Evolutionary conservation across 92 coral and sea anemone species (phyloP).

Genomic region (Porites cylindrica): DNA sequence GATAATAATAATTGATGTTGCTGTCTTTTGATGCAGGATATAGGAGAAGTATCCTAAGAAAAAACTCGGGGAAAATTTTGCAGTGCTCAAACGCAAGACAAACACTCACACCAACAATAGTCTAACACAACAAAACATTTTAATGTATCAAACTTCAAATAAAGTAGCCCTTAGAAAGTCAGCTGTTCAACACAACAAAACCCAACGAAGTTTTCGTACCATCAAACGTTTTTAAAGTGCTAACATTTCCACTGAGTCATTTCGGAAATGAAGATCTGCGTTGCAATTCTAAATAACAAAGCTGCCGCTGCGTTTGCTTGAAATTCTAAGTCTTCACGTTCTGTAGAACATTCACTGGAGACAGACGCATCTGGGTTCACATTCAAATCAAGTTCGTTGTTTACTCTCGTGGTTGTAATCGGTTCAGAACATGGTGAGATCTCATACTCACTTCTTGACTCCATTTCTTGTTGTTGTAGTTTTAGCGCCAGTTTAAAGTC

Average conservation of each 20-base stretch:
- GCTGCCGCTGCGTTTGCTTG: conserved; percentile 52
- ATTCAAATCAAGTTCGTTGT: background rate
- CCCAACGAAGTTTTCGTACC: background rate
- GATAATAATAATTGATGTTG: no score
- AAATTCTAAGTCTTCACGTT: conserved; percentile 9
- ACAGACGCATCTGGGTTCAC: background rate
- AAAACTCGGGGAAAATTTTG: conserved; percentile 1
- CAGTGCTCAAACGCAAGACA: background rate
- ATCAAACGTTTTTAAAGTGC: conserved; percentile 2
- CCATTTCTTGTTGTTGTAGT: conserved; percentile 61
- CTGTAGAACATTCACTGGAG: background rate
- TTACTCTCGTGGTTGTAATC: background rate
- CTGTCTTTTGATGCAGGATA: no score
- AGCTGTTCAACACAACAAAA: background rate
- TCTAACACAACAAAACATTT: conserved; percentile 14
- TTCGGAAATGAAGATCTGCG: conserved; percentile 10
- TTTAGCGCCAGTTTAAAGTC: conserved; percentile 64
- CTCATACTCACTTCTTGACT: conserved; percentile 1
- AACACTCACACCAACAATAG: background rate
- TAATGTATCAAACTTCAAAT: background rate
- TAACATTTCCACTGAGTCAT: background rate
- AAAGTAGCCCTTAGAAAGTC: background rate
- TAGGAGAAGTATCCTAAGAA: no score
- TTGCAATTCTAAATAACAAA: conserved; percentile 12
- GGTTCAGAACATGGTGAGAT: conserved; percentile 8